phyloP scores from a whole-genome alignment of 1,140 invertebrate species.

The Cotesia typhae region DNA sequence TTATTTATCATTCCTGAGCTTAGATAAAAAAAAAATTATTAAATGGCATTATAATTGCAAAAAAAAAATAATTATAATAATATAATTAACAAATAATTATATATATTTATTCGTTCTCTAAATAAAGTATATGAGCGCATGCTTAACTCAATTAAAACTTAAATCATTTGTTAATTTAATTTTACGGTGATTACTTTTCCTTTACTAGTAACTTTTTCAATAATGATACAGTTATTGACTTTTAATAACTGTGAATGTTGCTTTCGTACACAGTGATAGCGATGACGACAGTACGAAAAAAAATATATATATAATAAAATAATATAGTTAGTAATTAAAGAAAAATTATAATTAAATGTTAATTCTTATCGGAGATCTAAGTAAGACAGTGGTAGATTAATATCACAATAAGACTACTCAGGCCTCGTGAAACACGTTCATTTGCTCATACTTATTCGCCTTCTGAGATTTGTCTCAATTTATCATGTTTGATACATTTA shows the following conservation, averaged over 20 bases:
- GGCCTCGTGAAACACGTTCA: slow-evolving; percentile 60
- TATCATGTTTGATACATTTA: neutral
- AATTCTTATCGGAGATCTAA: slow-evolving; percentile 66
- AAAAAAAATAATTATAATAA: neutral
- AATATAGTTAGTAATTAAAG: slow-evolving; percentile 25
- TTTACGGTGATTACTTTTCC: slow-evolving; percentile 4
- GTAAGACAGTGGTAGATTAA: slow-evolving; percentile 68
- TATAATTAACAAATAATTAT: slow-evolving; percentile 17
- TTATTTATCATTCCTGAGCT: slow-evolving; percentile 20
- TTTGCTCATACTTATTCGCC: slow-evolving; percentile 25
- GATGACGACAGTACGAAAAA: slow-evolving; percentile 25
- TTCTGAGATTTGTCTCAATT: neutral
- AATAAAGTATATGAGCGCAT: slow-evolving; percentile 16
- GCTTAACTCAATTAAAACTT: slow-evolving; percentile 18
- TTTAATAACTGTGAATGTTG: slow-evolving; percentile 5
- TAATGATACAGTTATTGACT: neutral
- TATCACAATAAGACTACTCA: slow-evolving; percentile 68
- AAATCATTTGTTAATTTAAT: neutral
- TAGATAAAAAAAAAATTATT: neutral
- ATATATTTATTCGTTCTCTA: slow-evolving; percentile 2
- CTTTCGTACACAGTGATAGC: slow-evolving; percentile 11
- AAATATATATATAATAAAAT: neutral
- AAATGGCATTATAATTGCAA: neutral
- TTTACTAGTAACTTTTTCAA: neutral
- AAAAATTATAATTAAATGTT: slow-evolving; percentile 44